phyloP scores from a whole-genome alignment of 2,888 invertebrate genomes.

The Alloscopus bannaensis region DNA sequence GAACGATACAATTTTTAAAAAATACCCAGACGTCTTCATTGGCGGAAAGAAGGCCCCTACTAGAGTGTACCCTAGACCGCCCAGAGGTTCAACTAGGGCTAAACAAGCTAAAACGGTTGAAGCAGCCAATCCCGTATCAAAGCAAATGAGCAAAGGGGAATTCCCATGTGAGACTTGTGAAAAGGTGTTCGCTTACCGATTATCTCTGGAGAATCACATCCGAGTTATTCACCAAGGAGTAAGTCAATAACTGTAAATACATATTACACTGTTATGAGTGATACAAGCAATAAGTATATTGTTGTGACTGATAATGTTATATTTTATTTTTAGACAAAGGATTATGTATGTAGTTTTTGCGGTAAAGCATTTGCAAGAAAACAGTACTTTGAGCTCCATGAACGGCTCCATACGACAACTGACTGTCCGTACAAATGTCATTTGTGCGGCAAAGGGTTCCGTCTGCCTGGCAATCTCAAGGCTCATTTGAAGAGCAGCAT shows the following conservation, averaged over 20 bases:
- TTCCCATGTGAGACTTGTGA: slow-evolving; percentile 45
- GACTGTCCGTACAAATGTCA: slow-evolving; percentile 52
- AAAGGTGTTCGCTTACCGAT: background rate
- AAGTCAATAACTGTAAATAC: too few relatives aligned
- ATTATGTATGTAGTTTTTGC: slow-evolving; percentile 45
- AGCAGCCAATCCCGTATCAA: background rate
- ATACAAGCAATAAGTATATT: background rate
- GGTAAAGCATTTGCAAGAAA: slow-evolving; percentile 44
- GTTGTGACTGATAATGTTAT: background rate
- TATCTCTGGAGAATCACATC: slow-evolving; percentile 9
- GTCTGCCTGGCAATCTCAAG: slow-evolving; percentile 39
- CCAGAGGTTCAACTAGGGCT: slow-evolving; percentile 2
- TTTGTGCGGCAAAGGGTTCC: slow-evolving; percentile 44
- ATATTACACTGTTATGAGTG: too few relatives aligned
- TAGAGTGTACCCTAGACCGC: background rate
- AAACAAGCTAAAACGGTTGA: background rate
- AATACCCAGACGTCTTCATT: slow-evolving; percentile 23
- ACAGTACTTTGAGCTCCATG: slow-evolving; percentile 34
- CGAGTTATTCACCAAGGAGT: slow-evolving; percentile 37
- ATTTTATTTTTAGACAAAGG: slow-evolving; percentile 12
- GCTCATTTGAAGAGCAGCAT: slow-evolving; percentile 44
- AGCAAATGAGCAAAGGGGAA: slow-evolving; percentile 5
- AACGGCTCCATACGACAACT: slow-evolving; percentile 37
- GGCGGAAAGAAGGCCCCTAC: background rate
- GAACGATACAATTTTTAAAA: background rate